Evolutionary conservation across 2,797 vertebrate species (phyloP).

Genomic region (Crenichthys baileyi): DNA sequence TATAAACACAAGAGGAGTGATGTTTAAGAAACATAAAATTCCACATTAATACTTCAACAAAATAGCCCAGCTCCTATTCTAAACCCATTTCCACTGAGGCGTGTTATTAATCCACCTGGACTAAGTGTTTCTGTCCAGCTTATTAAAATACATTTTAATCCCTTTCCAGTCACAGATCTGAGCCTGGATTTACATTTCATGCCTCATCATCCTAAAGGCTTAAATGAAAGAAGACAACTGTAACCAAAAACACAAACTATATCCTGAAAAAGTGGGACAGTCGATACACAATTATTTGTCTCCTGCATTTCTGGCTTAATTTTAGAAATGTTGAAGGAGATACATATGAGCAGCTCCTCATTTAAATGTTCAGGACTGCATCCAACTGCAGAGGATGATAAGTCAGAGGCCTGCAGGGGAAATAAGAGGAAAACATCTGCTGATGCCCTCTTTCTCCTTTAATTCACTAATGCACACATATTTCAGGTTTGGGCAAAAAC

Average conservation of each 20-base stretch:
- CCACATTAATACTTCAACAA: not conserved
- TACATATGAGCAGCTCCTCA: not conserved
- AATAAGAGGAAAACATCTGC: not conserved
- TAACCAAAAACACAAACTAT: not conserved
- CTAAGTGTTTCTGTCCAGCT: not conserved
- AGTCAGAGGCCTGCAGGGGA: constrained; percentile 1
- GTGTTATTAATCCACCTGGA: not conserved
- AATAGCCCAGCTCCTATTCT: not conserved
- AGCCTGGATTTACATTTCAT: not conserved
- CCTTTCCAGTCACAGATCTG: not conserved
- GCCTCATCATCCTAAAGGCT: not conserved
- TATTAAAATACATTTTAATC: not conserved
- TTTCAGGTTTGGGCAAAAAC: not conserved
- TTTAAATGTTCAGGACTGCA: not conserved
- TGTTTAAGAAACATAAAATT: not conserved
- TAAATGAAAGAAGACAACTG: not conserved
- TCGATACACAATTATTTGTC: not conserved
- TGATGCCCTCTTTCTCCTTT: not conserved
- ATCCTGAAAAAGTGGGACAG: not conserved
- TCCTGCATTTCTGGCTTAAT: constrained; percentile 1
- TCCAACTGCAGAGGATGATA: not conserved
- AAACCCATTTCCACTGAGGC: not conserved
- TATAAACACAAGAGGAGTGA: not conserved
- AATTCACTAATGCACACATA: not conserved
- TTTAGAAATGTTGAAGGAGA: not conserved